Conservation (phyloP, 2,888 invertebrate species). For the Lissonota sp. region DNA sequence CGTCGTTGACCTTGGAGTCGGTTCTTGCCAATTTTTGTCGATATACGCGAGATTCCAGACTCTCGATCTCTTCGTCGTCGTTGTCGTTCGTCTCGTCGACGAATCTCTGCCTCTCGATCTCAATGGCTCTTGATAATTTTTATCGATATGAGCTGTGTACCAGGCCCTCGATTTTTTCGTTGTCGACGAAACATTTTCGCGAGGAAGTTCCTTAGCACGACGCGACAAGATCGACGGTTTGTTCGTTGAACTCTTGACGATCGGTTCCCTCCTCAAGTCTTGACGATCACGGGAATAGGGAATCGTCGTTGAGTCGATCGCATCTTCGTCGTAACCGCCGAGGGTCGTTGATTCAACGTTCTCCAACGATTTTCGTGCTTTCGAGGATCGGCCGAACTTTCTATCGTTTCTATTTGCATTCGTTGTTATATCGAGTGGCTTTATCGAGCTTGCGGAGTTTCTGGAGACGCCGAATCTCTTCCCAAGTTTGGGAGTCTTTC, state of each 20-base stretch:
- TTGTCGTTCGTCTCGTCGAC: constrained; percentile 40
- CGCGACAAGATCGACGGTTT: constrained; percentile 50
- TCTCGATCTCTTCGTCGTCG: constrained; percentile 58
- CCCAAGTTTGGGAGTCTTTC: constrained; percentile 28
- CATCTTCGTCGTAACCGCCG: constrained; percentile 12
- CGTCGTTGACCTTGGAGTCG: constrained; percentile 34
- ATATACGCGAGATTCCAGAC: constrained; percentile 62
- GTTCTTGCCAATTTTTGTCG: constrained; percentile 65
- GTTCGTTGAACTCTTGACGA: constrained; percentile 37
- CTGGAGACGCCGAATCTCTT: constrained; percentile 46
- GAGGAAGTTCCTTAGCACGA: constrained; percentile 54
- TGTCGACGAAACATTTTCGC: constrained; percentile 49
- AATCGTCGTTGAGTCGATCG: constrained; percentile 47
- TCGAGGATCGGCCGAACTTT: constrained; percentile 42
- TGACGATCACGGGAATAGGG: constrained; percentile 32
- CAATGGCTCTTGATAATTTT: constrained; percentile 58
- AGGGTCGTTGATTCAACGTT: constrained; percentile 26
- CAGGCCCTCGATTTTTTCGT: constrained; percentile 59
- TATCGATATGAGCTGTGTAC: constrained; percentile 58
- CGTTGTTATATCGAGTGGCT: constrained; percentile 44
- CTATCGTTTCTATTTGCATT: constrained; percentile 40
- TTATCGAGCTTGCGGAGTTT: constrained; percentile 12
- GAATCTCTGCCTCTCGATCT: constrained; percentile 29
- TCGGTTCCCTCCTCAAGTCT: constrained; percentile 46
- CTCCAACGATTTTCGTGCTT: constrained; percentile 42